phyloP scores from a whole-genome alignment of 2,888 invertebrate species.

The Allygus modestus region DNA sequence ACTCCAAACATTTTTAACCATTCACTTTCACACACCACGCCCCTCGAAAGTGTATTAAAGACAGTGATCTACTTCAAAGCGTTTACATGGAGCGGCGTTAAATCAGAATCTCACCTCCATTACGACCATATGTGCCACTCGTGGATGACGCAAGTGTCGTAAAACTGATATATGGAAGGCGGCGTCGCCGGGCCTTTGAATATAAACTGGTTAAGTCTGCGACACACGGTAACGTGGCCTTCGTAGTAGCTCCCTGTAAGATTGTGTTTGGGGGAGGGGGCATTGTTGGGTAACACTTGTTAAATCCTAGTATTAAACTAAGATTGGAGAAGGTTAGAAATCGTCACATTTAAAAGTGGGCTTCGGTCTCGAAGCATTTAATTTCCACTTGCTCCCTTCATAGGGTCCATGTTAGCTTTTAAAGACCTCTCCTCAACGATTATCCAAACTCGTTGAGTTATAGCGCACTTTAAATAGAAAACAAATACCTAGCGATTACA shows the following conservation, averaged over 20 bases:
- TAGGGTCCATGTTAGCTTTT: no score
- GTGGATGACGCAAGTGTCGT: slow-evolving; percentile 21
- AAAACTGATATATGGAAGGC: slow-evolving; percentile 44
- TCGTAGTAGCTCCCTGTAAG: background rate
- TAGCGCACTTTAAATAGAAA: no score
- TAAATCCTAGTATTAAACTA: no score
- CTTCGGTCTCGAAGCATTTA: no score
- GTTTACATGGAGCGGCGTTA: slow-evolving; percentile 12
- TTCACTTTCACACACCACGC: background rate
- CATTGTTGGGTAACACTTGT: background rate
- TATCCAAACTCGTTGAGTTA: no score
- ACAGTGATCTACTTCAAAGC: slow-evolving; percentile 32
- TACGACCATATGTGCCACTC: slow-evolving; percentile 20
- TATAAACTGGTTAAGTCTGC: slow-evolving; percentile 43
- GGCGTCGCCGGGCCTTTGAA: slow-evolving; percentile 35
- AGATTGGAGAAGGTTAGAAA: no score
- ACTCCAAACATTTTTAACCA: no score
- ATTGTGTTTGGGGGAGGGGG: background rate
- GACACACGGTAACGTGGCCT: background rate
- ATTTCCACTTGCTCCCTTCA: no score
- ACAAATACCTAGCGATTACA: no score
- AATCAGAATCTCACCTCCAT: slow-evolving; percentile 46
- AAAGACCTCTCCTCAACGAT: no score
- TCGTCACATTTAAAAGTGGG: no score
- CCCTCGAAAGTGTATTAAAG: slow-evolving; percentile 4